A percentile compares a stretch with the other conserved stretches of the same genome.
phyloP scores from a whole-genome alignment of 1,140 invertebrate species.

The Drosophila rufa region DNA sequence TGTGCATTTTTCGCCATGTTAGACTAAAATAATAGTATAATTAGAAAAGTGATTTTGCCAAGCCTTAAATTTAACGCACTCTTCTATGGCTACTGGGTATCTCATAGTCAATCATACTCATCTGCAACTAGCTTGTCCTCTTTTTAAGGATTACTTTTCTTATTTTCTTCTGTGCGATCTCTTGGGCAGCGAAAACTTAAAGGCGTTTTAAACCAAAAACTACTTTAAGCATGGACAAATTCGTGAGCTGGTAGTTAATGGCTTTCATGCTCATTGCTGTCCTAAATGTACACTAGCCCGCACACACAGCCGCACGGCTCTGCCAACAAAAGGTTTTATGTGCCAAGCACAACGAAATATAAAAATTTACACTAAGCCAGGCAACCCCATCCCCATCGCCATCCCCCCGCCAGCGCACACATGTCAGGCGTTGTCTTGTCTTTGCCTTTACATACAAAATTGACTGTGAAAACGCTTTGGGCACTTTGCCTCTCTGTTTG shows the following conservation, averaged over 20 bases:
- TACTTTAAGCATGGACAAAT: conserved; percentile 18
- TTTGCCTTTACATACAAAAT: conserved; percentile 80
- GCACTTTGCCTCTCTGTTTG: conserved; percentile 69
- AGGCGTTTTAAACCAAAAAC: conserved; percentile 6
- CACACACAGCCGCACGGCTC: conserved; percentile 13
- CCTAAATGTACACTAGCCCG: conserved; percentile 56
- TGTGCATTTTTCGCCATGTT: background rate
- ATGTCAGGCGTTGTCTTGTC: conserved; percentile 67
- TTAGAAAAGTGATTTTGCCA: too few species aligned
- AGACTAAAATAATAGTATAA: background rate
- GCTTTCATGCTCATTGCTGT: conserved; percentile 69
- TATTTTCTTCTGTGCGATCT: background rate
- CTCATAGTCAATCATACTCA: too few species aligned
- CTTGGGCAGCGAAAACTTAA: conserved; percentile 1
- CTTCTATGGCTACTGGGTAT: too few species aligned
- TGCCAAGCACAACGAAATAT: conserved; percentile 70
- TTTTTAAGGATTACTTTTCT: background rate
- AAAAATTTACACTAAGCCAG: conserved; percentile 56
- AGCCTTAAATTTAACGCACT: too few species aligned
- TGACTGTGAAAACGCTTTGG: conserved; percentile 82
- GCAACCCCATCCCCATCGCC: conserved; percentile 3
- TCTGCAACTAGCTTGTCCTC: too few species aligned
- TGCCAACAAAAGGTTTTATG: conserved; percentile 74
- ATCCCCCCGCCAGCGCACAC: conserved; percentile 15
- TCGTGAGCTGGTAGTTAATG: conserved; percentile 49